Conservation (phyloP, 2,888 invertebrate genomes). For the Eupithecia pulchellata region DNA sequence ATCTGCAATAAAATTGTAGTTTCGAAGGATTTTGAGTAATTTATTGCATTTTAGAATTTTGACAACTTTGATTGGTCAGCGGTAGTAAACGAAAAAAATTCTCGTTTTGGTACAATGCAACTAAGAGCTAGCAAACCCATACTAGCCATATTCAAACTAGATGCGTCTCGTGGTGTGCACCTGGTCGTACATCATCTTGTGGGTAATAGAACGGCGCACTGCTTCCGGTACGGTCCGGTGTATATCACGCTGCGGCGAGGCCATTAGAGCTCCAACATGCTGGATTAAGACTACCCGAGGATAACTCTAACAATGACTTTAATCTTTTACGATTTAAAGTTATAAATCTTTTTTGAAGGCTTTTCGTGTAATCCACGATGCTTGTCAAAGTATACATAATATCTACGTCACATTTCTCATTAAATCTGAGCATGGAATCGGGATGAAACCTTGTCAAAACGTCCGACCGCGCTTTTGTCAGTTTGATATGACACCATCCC, state of each 20-base stretch:
- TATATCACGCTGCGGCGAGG: slow-evolving; percentile 35
- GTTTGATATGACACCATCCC: too few relatives aligned
- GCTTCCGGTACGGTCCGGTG: slow-evolving; percentile 52
- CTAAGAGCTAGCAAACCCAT: too few relatives aligned
- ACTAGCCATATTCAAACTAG: neutral
- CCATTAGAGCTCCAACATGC: slow-evolving; percentile 36
- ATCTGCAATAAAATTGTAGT: neutral
- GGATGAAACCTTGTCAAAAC: neutral
- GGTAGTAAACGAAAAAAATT: neutral
- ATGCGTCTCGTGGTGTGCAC: slow-evolving; percentile 42
- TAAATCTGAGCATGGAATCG: neutral
- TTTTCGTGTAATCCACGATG: neutral
- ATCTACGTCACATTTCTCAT: neutral
- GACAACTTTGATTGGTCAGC: neutral
- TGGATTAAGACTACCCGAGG: slow-evolving; percentile 38
- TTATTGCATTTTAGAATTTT: neutral
- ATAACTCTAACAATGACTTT: slow-evolving; percentile 14
- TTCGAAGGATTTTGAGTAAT: neutral
- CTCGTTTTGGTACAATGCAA: neutral
- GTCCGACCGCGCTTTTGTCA: too few relatives aligned
- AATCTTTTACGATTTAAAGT: neutral
- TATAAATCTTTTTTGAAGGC: neutral
- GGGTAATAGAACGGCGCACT: slow-evolving; percentile 64
- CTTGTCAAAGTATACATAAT: neutral
- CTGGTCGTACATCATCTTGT: slow-evolving; percentile 60